Conservation (phyloP, 2,888 invertebrate species). For the Cerceris ruficornis region DNA sequence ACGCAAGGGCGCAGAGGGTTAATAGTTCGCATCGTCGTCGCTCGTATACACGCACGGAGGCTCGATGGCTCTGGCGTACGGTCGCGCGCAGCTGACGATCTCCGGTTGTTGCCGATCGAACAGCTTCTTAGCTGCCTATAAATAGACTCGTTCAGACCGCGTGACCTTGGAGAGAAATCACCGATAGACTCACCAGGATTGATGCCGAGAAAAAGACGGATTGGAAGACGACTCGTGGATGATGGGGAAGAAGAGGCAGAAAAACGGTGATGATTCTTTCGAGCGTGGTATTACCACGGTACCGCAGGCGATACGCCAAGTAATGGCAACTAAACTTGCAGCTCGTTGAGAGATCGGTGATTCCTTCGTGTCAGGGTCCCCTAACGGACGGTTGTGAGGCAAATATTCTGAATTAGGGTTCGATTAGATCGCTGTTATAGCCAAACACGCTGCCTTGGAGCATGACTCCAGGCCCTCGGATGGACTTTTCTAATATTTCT, state of each 20-base stretch:
- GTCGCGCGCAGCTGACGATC: too few species aligned
- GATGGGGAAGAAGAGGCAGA: neutral
- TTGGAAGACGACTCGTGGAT: slow-evolving; percentile 9
- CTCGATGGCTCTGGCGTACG: too few species aligned
- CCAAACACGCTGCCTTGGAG: too few species aligned
- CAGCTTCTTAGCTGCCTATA: slow-evolving; percentile 47
- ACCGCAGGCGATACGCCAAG: neutral
- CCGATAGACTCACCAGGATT: slow-evolving; percentile 46
- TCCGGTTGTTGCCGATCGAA: too few species aligned
- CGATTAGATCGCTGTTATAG: too few species aligned
- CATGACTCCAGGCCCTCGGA: too few species aligned
- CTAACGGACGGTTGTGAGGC: neutral
- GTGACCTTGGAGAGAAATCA: slow-evolving; percentile 62
- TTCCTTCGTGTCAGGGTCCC: neutral
- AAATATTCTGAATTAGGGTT: neutral
- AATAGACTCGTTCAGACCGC: slow-evolving; percentile 61
- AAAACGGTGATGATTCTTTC: slow-evolving; percentile 2
- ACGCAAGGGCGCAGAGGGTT: too few species aligned
- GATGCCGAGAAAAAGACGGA: slow-evolving; percentile 9
- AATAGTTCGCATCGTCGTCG: too few species aligned
- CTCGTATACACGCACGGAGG: too few species aligned
- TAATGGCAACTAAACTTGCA: neutral
- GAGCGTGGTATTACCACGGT: slow-evolving; percentile 25
- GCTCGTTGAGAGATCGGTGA: neutral
- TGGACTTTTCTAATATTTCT: too few species aligned